Evolutionary conservation across 2,888 invertebrate species (phyloP), one percentile per base, ranked within the genome.

Genomic region (Chydorus sphaericus): DNA sequence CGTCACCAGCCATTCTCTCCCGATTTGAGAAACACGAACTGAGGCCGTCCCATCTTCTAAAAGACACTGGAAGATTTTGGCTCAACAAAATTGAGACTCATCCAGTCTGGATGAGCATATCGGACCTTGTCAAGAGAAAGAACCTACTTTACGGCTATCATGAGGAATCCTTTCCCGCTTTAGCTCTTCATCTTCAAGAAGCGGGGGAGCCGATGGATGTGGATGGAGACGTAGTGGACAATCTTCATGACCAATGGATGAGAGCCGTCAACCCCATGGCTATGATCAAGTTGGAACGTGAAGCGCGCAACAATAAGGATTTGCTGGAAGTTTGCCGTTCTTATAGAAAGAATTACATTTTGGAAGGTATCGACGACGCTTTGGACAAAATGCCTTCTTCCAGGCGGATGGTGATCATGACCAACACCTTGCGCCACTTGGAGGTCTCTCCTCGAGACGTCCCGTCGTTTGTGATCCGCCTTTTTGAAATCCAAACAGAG

Each of bases 11-110:
- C 37, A 52, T 52, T 37, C n/a, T 52, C 20, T 52, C 52, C 4
- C 33, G 52, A 6, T 52, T 52, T 11, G 52, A 52, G 11, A 52
- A 52, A 26, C 52, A 52, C 23, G 52, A 52, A 37, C 37, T 52
- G 7, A 52, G 36, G 14, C 33, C 52, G 1, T 33, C 31, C 11
- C 33, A 52, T n/a, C 18, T 52, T 6, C 37, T 52, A 11, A 33
- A 52, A 23, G 52, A 52, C 31, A 20, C 11, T n/a, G 52, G 52
- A 14, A 18, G 7, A 10, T 8, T 5, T n/a, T 26, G 18, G 6
- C 36, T 52, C 1, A 18, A 20, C 20, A 10, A 16, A 1, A 52
- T 52, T n/a, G 36, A 36, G 16, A 16, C 16, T 18, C 33, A 52
- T 20, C 20, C 52, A 10, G 11, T 52, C 23, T 52, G 52, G 52